phyloP scores from a whole-genome alignment of 2,113 vertebrate genomes.

The Lucifuga dentata region DNA sequence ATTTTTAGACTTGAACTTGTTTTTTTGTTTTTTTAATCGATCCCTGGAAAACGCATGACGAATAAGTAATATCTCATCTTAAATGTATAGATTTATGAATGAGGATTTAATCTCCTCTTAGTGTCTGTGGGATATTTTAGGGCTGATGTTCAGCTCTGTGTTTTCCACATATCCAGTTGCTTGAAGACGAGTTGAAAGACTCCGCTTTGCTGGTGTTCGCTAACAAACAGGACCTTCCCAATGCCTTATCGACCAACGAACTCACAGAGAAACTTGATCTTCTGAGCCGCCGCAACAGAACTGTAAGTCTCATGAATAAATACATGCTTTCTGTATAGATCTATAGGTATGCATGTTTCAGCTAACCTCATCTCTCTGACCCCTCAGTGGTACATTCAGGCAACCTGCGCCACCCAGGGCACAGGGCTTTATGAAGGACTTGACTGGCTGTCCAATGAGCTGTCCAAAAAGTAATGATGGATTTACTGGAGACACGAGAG shows the following conservation, averaged over 20 bases:
- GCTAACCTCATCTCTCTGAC: neutral
- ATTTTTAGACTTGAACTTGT: too few relatives aligned
- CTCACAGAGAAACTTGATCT: constrained; percentile 90
- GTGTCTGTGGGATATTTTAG: neutral
- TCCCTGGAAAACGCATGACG: too few relatives aligned
- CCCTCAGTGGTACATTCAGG: constrained; percentile 90
- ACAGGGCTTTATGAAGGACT: constrained; percentile 92
- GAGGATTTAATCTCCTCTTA: neutral
- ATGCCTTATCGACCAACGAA: constrained; percentile 89
- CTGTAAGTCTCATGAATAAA: constrained; percentile 78
- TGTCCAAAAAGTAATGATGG: constrained; percentile 82
- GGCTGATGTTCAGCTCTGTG: neutral
- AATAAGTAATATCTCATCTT: neutral
- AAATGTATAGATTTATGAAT: neutral
- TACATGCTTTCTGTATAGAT: neutral
- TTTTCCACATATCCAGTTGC: constrained; percentile 77
- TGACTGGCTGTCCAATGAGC: constrained; percentile 92
- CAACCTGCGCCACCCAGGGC: constrained; percentile 91
- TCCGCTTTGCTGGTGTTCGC: constrained; percentile 92
- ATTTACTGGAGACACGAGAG: constrained; percentile 15
- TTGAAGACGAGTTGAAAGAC: constrained; percentile 90
- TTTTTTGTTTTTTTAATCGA: too few relatives aligned
- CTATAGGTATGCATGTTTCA: neutral
- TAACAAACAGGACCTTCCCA: constrained; percentile 96
- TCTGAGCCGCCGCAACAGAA: constrained; percentile 84